Conservation (phyloP, 2,113 vertebrate species). For the Platycercus adscitus region DNA sequence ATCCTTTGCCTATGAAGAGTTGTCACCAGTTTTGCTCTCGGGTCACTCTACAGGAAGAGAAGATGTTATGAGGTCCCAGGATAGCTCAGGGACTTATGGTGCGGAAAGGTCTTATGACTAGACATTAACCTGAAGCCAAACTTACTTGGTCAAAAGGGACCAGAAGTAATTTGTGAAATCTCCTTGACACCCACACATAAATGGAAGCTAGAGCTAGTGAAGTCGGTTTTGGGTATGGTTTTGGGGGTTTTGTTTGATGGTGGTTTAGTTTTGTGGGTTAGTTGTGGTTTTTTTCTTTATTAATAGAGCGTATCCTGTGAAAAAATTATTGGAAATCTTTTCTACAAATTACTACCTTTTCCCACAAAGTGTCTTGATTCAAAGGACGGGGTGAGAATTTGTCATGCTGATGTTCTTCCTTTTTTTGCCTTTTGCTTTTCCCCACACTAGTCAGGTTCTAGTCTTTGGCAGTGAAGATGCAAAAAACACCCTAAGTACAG, state of each 20-base stretch:
- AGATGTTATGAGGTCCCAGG: not conserved
- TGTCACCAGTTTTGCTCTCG: not conserved
- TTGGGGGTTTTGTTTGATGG: not conserved
- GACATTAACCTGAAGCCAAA: not conserved
- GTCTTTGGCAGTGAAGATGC: not conserved
- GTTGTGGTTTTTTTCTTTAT: not conserved
- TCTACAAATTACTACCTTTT: not conserved
- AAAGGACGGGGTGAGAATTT: not conserved
- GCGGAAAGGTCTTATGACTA: not conserved
- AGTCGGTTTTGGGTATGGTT: not conserved
- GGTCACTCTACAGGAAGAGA: not conserved
- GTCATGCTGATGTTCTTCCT: not conserved
- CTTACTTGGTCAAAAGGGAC: not conserved
- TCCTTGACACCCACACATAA: not conserved
- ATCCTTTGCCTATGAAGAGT: not conserved
- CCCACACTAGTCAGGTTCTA: not conserved
- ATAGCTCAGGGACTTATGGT: not conserved
- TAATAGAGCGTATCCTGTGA: not conserved
- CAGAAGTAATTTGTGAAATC: not conserved
- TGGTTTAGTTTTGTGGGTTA: not conserved
- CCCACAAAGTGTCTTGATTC: not conserved
- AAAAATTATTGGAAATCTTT: not conserved
- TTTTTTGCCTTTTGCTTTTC: not conserved
- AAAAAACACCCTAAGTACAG: not conserved
- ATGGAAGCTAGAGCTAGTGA: not conserved